Conservation (phyloP, 1,140 invertebrate species). For the Bombus fervidus region DNA sequence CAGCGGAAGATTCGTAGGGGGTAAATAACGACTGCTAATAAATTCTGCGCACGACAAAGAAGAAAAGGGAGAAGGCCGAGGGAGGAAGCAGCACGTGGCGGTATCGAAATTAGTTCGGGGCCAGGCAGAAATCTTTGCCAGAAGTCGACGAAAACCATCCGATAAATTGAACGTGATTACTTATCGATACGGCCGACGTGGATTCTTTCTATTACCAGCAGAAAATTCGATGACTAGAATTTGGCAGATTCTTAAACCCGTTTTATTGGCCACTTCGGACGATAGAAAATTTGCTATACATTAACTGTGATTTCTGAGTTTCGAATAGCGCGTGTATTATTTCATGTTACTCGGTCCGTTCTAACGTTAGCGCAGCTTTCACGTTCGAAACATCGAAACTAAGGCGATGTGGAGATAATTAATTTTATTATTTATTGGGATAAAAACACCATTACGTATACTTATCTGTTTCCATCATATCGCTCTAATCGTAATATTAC, state of each 20-base stretch:
- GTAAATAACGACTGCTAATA: conserved; percentile 61
- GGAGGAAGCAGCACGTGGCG: conserved; percentile 21
- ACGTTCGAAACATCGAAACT: no score
- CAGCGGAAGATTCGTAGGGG: conserved; percentile 38
- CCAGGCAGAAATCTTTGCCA: conserved; percentile 22
- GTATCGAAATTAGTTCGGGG: not conserved
- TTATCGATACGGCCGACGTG: conserved; percentile 37
- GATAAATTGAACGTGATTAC: conserved; percentile 54
- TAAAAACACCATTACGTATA: no score
- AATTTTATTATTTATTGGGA: no score
- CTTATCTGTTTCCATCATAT: no score
- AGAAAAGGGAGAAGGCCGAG: conserved; percentile 10
- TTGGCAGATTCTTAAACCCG: not conserved
- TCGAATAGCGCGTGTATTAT: not conserved
- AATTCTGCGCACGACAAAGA: conserved; percentile 50
- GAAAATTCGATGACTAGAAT: not conserved
- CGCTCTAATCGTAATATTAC: no score
- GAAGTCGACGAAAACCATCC: conserved; percentile 24
- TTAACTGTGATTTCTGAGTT: not conserved
- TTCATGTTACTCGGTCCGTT: no score
- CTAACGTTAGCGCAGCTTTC: no score
- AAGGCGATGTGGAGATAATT: no score
- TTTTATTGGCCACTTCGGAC: not conserved
- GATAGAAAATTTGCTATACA: not conserved
- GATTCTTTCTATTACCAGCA: not conserved